A percentile compares a stretch with the other conserved stretches of the same genome.
Evolutionary conservation across 1,140 invertebrate species (phyloP).

Genomic region (Ridgeia piscesae): DNA sequence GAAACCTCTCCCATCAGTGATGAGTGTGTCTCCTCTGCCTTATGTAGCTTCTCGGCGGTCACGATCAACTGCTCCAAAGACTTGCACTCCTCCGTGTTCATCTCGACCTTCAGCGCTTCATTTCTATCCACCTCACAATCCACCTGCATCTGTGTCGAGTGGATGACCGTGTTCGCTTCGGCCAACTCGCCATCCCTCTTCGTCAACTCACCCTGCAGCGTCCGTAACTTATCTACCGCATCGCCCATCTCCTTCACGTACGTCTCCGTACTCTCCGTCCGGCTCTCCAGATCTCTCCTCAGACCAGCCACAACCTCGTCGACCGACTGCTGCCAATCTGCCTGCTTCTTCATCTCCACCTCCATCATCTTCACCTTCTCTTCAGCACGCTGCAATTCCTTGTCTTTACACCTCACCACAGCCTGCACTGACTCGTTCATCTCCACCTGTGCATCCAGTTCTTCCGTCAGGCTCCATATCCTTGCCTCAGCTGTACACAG

Average conservation of each 20-base stretch:
- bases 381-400: not conserved
- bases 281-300: not conserved
- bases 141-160: not conserved
- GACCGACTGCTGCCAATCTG: not conserved
- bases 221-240: not conserved
- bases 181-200: not conserved
- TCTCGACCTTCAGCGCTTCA: not conserved
- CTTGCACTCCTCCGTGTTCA: not conserved
- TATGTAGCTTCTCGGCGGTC: not conserved
- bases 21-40: not conserved
- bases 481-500: not conserved
- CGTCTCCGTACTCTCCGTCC: not conserved
- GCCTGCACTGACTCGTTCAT: not conserved
- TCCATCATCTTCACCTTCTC: not conserved
- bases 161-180: not conserved
- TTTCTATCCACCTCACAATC: not conserved
- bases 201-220: not conserved
- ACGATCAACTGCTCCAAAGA: not conserved
- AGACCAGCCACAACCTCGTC: not conserved
- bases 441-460: not conserved
- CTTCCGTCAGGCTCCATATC: not conserved
- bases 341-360: not conserved
- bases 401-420: not conserved
- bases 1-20: not conserved
- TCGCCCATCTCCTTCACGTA: not conserved